Evolutionary conservation across 2,113 vertebrate genomes (phyloP).

Genomic region (Xerus inauris): DNA sequence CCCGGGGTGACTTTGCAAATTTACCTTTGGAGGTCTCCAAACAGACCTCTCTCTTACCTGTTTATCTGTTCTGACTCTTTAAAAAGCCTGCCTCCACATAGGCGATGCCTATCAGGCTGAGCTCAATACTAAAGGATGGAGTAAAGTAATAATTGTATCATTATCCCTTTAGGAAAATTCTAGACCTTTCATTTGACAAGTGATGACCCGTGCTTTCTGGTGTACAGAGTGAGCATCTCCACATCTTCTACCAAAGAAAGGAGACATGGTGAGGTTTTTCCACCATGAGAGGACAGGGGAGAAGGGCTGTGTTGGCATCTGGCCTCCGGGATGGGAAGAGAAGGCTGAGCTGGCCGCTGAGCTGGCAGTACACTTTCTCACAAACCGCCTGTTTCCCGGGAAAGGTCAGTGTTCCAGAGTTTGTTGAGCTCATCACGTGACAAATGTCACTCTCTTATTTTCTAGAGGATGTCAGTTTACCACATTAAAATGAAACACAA

Average conservation of each 20-base stretch:
- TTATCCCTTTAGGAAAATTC: background rate
- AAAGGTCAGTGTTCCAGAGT: background rate
- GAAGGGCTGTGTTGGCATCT: accelerated
- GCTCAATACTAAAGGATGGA: background rate
- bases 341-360: accelerated
- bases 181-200: background rate
- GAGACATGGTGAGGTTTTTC: background rate
- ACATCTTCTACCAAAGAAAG: background rate
- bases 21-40: background rate
- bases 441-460: background rate
- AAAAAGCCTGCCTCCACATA: background rate
- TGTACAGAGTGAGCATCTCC: background rate
- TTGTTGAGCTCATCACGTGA: background rate
- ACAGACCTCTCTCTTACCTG: background rate
- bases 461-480: background rate
- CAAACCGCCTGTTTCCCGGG: background rate
- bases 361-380: background rate
- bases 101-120: background rate
- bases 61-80: background rate
- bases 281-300: background rate
- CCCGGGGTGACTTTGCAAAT: background rate
- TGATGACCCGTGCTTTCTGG: background rate
- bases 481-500: background rate
- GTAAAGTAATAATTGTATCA: background rate
- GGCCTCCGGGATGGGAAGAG: too few relatives aligned